Evolutionary conservation across 2,113 vertebrate genomes (phyloP), one percentile per base, ranked within the genome.

Genomic region (Sciurus niger): DNA sequence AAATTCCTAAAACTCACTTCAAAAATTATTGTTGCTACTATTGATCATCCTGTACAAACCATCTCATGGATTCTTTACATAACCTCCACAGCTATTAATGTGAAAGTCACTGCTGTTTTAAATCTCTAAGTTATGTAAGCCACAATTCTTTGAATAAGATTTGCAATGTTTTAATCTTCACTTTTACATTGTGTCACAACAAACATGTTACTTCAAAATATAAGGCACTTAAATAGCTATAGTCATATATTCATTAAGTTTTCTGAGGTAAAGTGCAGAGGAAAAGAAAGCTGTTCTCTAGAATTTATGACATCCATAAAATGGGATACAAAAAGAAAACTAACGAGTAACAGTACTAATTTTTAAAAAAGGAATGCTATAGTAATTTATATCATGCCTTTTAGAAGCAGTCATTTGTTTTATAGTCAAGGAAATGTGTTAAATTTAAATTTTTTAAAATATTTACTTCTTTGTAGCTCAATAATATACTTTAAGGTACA

Each of bases 401-500:
- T 83, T 34, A 68, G 67, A 79, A 91, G 76, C 3, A 76, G 84
- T 22, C 60, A 32, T 51, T 94, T 32, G 55, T 25, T 53, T 40
- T 80, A 60, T 40, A 60, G 20, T 79, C 32, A 94, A 78, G 16
- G 37, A 95, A 65, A 77, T 34, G 13, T 80, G 28, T 18, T 70
- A 16, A 87, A 43, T 70, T 92, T 34, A 6, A 53, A 79, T n/a
- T 68, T 68, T 65, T 74, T 86, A 11, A 37, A 37, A 34, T 43
- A 58, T 89, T 85, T 96, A 48, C 30, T 90, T 43, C 28, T 46
- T 77, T 93, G 68, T 32, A 84, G 76, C 10, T 93, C 30, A 60
- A 40, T 76, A 82, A 85, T 8, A 40, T 51, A 76, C 4, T 46
- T 77, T 63, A 82, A 83, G 30, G 73, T 46, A 86, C 6, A 17